Conservation (phyloP, 1,140 invertebrate species). For the Leguminivora glycinivorella region DNA sequence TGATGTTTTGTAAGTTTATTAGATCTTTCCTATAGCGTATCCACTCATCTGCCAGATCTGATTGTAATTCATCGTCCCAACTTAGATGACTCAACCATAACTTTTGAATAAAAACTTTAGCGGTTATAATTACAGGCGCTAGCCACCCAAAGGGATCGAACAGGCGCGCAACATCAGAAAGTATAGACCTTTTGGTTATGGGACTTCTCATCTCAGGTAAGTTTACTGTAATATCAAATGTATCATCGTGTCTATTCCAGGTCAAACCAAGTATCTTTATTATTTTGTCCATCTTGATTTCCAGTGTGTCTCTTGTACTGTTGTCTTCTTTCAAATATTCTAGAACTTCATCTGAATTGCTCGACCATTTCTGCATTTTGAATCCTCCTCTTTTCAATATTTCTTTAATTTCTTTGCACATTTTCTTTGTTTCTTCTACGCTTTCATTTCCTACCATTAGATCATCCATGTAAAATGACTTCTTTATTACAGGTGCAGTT, state of each 20-base stretch:
- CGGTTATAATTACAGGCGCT: slow-evolving; percentile 52
- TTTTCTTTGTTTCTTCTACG: no score
- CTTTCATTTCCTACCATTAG: no score
- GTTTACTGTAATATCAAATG: slow-evolving; percentile 41
- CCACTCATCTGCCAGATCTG: slow-evolving; percentile 39
- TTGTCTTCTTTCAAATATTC: slow-evolving; percentile 24
- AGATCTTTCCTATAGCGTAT: slow-evolving; percentile 37
- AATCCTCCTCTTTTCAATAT: no score
- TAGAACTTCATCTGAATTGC: slow-evolving; percentile 30
- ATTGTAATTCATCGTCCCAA: slow-evolving; percentile 57
- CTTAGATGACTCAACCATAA: slow-evolving; percentile 49
- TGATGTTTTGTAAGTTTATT: slow-evolving; percentile 37
- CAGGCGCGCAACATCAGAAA: slow-evolving; percentile 57
- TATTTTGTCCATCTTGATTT: slow-evolving; percentile 42
- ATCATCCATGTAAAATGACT: no score
- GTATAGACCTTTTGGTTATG: slow-evolving; percentile 48
- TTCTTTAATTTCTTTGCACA: no score
- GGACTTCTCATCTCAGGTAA: slow-evolving; percentile 33
- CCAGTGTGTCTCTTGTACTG: neutral
- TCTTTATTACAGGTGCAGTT: no score
- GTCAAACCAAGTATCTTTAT: slow-evolving; percentile 43
- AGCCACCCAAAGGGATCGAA: no score
- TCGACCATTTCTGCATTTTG: no score
- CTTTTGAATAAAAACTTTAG: slow-evolving; percentile 63
- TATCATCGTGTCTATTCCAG: slow-evolving; percentile 41